Base-by-base conservation (phyloP, 2,113 vertebrate genomes). In the Rhynchomys soricoides region DNA sequence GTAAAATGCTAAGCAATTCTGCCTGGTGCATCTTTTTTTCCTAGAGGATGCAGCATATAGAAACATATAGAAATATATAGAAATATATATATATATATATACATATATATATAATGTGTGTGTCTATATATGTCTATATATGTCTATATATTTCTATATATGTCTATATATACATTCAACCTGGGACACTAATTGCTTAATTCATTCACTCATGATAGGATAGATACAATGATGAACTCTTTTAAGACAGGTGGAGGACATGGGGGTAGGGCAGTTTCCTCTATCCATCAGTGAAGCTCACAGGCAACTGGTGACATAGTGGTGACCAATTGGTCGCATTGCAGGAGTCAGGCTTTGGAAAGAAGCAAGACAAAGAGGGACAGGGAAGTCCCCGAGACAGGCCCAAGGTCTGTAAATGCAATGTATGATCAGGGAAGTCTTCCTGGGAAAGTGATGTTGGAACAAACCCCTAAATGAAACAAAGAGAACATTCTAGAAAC, bases 1-100 rank as follows among this genome's bases (percentile, higher is more conserved):
- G 57, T 19, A 31, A 55, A 94, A 88, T 43, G n/a, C 74, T 87
- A 52, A 40, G 83, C 70, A 92, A 87, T 86, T 91, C 82, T 88
- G 34, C 57, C 48, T 48, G 24, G 9, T 85, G 37, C 19, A 37
- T 94, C 40, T 48, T 90, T 94, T 73, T 71, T 55, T 22, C 81
- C 73, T 62, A 26, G 40, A 48, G 48, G 68, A 78, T 59, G 16
- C 10, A 77, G 40, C 7, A 37, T 26, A 92, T 21, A 55, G 52
- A 55, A 55, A 55, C 52, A 52, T 52, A 52, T 52, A 52, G n/a
- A n/a, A n/a, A n/a, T n/a, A n/a, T n/a, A n/a, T n/a, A n/a, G n/a
- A n/a, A n/a, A n/a, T n/a, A n/a, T n/a, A n/a, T n/a, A n/a, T n/a
- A n/a, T n/a, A n/a, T n/a, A n/a, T n/a, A n/a, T n/a, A n/a, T n/a